Evolutionary conservation across 2,113 vertebrate genomes (phyloP).

Genomic region (Hystrix brachyura): DNA sequence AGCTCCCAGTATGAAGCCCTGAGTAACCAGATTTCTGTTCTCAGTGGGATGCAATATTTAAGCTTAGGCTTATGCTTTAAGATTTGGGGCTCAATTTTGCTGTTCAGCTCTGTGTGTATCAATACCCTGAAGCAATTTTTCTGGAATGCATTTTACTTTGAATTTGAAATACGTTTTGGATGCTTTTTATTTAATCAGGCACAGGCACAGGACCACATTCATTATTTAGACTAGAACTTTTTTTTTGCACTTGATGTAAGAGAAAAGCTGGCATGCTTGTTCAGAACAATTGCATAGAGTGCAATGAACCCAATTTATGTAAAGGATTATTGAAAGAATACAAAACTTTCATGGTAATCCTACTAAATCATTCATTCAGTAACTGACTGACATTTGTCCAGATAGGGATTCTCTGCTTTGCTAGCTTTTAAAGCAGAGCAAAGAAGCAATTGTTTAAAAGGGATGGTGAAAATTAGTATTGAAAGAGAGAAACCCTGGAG

Average conservation of each 20-base stretch:
- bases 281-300: slow-evolving; percentile 64
- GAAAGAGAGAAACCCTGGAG: slow-evolving; percentile 25
- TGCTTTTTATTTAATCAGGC: slow-evolving; percentile 78
- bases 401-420: slow-evolving; percentile 33
- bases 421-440: slow-evolving; percentile 68
- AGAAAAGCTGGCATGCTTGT: slow-evolving; percentile 41
- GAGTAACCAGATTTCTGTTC: not conserved
- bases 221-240: slow-evolving; percentile 80
- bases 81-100: slow-evolving; percentile 33
- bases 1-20: not conserved
- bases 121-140: slow-evolving; percentile 65
- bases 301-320: slow-evolving; percentile 70
- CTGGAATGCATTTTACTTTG: slow-evolving; percentile 67
- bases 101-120: not conserved
- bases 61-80: slow-evolving; percentile 1
- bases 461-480: slow-evolving; percentile 20
- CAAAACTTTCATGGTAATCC: slow-evolving; percentile 26
- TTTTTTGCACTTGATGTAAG: slow-evolving; percentile 74
- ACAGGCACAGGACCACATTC: slow-evolving; percentile 61
- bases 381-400: slow-evolving; percentile 26
- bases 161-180: slow-evolving; percentile 35
- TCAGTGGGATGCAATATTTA: not conserved
- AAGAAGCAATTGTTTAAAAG: slow-evolving; percentile 68
- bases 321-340: slow-evolving; percentile 70
- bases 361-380: slow-evolving; percentile 64